These are phyloP conservation scores for Macrophya alboannulata DNA, from an alignment of 2,888 invertebrate species.

Conservation along the genomic window DNA sequence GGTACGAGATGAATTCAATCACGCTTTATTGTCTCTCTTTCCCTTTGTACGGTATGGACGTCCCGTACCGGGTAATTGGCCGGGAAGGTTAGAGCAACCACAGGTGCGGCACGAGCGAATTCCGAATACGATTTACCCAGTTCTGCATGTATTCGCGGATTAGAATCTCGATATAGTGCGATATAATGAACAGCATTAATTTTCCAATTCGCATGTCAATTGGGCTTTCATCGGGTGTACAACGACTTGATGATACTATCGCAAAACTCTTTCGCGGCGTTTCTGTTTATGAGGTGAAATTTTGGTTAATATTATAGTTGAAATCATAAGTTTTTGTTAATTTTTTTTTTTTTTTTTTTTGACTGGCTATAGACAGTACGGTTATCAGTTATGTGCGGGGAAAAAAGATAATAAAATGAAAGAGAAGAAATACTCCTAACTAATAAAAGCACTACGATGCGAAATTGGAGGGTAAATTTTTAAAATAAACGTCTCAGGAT, in stretches of 20 bases:
- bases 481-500: conserved; percentile 8
- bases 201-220: not conserved
- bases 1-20: conserved; percentile 44
- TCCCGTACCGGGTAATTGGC: conserved; percentile 39
- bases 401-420: not conserved
- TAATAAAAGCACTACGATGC: conserved; percentile 4
- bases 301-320: no score
- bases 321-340: not conserved
- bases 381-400: not conserved
- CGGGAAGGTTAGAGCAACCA: conserved; percentile 46
- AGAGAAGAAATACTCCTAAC: not conserved
- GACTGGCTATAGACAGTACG: not conserved
- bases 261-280: not conserved
- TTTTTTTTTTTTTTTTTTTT: not conserved
- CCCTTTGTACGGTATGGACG: conserved; percentile 41
- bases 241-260: not conserved
- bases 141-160: conserved; percentile 8
- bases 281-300: not conserved
- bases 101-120: conserved; percentile 32
- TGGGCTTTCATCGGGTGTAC: not conserved
- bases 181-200: conserved; percentile 23
- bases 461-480: conserved; percentile 37
- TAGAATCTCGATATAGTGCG: not conserved
- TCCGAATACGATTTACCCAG: conserved; percentile 29
- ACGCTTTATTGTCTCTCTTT: conserved; percentile 52